A percentile compares a stretch with the other conserved stretches of the same genome.
Conservation (phyloP, 2,888 invertebrate genomes). For the Ochropleura plecta region DNA sequence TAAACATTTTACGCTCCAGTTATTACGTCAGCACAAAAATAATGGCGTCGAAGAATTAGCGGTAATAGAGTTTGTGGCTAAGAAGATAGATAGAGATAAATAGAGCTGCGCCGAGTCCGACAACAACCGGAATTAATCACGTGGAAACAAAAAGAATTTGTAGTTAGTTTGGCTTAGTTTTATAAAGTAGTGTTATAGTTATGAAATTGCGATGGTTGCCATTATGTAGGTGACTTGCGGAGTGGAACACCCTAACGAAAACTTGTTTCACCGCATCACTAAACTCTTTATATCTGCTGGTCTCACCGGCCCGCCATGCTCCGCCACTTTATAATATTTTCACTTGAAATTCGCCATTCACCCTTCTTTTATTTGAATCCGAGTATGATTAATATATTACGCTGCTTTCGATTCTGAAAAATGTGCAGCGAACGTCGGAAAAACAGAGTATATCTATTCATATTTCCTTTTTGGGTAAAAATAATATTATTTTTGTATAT, state of each 20-base stretch:
- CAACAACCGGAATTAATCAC: conserved; percentile 27
- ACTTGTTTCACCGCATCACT: conserved; percentile 74
- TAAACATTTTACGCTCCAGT: conserved; percentile 34
- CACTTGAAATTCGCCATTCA: conserved; percentile 45
- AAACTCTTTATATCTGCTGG: conserved; percentile 73
- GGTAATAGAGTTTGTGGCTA: conserved; percentile 48
- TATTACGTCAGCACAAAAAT: conserved; percentile 55
- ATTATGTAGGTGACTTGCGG: conserved; percentile 60
- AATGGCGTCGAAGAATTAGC: conserved; percentile 49
- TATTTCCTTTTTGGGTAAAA: background rate
- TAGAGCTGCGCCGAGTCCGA: conserved; percentile 16
- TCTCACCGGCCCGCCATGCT: conserved; percentile 60
- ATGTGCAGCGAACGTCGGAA: conserved; percentile 22
- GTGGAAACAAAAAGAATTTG: conserved; percentile 35
- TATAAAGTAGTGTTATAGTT: conserved; percentile 64
- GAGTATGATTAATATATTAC: conserved; percentile 45
- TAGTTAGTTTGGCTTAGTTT: conserved; percentile 25
- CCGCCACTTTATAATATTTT: conserved; percentile 64
- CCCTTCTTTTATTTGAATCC: conserved; percentile 42
- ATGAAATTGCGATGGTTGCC: conserved; percentile 67
- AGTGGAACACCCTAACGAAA: conserved; percentile 68
- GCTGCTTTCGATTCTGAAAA: conserved; percentile 23
- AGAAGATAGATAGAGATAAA: conserved; percentile 54
- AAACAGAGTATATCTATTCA: background rate
- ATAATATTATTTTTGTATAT: background rate